Conservation (phyloP, 2,797 vertebrate genomes). For the Astyanax mexicanus region DNA sequence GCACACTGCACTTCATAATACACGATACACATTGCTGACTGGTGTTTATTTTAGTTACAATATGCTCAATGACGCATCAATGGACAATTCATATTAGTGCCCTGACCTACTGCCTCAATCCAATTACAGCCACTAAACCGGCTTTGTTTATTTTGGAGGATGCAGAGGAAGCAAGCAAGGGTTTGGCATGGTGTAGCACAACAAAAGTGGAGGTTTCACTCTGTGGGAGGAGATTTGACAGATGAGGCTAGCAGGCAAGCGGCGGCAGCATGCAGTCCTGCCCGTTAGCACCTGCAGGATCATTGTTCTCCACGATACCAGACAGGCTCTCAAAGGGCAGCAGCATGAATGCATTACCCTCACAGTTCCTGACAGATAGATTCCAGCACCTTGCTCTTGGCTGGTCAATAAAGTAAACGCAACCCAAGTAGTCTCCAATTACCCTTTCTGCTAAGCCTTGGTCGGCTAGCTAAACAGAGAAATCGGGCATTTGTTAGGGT, state of each 20-base stretch:
- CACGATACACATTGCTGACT: conserved; percentile 1
- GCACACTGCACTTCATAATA: conserved; percentile 21
- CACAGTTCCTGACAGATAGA: conserved; percentile 41
- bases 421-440: conserved; percentile 48
- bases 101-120: not conserved
- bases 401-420: conserved; percentile 40
- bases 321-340: conserved; percentile 46
- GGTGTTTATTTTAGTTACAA: conserved; percentile 25
- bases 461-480: conserved; percentile 13
- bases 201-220: conserved; percentile 17
- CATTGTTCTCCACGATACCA: conserved; percentile 36
- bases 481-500: conserved; percentile 31
- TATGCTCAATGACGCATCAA: conserved; percentile 32
- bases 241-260: conserved; percentile 12
- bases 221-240: conserved; percentile 22
- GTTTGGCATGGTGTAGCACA: conserved; percentile 7
- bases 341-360: conserved; percentile 41
- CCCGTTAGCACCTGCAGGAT: conserved; percentile 25
- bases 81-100: conserved; percentile 24
- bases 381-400: conserved; percentile 15
- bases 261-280: conserved; percentile 7
- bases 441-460: conserved; percentile 6
- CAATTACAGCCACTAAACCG: conserved; percentile 18
- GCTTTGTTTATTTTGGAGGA: conserved; percentile 19
- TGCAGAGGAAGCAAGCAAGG: not conserved